Evolutionary conservation across 2,797 vertebrate genomes (phyloP).

Genomic region (Squalus acanthias): DNA sequence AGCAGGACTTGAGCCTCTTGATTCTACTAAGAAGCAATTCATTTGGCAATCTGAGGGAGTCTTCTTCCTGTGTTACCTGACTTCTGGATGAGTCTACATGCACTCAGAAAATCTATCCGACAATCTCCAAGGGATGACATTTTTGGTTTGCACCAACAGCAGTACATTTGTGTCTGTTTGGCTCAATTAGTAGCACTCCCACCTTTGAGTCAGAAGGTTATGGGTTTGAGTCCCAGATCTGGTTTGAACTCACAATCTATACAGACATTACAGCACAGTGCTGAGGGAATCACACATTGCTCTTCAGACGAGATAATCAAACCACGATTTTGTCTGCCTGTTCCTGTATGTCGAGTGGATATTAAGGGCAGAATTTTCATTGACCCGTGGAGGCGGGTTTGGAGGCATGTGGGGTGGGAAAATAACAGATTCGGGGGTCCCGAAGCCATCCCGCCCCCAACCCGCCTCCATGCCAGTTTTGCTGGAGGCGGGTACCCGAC

Average conservation of each 20-base stretch:
- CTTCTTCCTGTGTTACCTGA: neutral
- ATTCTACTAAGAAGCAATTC: neutral
- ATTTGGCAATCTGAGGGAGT: neutral
- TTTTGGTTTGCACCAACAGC: neutral
- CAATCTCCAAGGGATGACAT: neutral
- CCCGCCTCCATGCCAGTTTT: no score
- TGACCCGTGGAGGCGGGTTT: no score
- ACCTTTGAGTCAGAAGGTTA: neutral
- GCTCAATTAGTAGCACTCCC: neutral
- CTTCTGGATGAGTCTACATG: neutral
- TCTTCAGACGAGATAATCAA: neutral
- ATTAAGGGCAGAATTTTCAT: no score
- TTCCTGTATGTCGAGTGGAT: neutral
- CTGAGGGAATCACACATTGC: neutral
- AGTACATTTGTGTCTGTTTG: neutral
- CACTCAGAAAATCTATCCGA: neutral
- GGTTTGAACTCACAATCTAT: neutral
- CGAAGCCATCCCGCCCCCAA: no score
- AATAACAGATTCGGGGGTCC: no score
- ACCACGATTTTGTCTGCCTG: neutral
- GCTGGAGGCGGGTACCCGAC: no score
- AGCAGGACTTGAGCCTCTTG: neutral
- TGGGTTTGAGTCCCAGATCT: neutral
- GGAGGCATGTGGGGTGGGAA: no score
- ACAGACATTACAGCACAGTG: neutral